These are phyloP conservation scores for Onychostoma macrolepis DNA, from an alignment of 2,113 vertebrate species.

Conservation along the genomic window DNA sequence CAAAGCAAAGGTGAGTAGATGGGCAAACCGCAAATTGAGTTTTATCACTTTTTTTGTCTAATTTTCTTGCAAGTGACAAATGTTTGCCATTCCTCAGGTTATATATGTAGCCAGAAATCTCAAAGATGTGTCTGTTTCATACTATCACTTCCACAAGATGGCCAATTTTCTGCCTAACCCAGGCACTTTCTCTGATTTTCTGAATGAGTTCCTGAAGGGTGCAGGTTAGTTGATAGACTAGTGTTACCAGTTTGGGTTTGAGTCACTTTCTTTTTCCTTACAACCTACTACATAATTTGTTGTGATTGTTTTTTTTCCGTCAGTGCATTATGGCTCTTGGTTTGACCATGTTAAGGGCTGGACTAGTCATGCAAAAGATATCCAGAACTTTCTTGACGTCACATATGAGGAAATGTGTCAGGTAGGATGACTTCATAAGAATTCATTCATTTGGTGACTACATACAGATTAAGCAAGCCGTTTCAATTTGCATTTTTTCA, in stretches of 20 bases:
- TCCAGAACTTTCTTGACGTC: conserved; percentile 75
- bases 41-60: background rate
- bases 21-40: background rate
- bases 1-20: conserved; percentile 77
- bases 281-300: background rate
- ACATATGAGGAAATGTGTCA: conserved; percentile 83
- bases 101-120: conserved; percentile 87
- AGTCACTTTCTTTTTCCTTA: background rate
- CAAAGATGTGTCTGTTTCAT: conserved; percentile 84
- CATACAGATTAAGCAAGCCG: background rate
- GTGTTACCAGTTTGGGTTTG: background rate
- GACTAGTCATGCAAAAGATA: conserved; percentile 68
- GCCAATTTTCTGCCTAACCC: conserved; percentile 82
- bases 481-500: background rate
- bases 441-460: background rate
- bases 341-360: conserved; percentile 86
- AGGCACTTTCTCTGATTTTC: conserved; percentile 76
- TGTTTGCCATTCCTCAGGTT: conserved; percentile 68
- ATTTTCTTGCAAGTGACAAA: background rate
- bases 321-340: conserved; percentile 86
- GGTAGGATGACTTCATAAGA: conserved; percentile 66
- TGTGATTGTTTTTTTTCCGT: background rate
- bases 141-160: conserved; percentile 83
- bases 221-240: conserved; percentile 67
- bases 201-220: conserved; percentile 75